Evolutionary conservation across 2,888 invertebrate species (phyloP).

Genomic region (Micropterix aruncella): DNA sequence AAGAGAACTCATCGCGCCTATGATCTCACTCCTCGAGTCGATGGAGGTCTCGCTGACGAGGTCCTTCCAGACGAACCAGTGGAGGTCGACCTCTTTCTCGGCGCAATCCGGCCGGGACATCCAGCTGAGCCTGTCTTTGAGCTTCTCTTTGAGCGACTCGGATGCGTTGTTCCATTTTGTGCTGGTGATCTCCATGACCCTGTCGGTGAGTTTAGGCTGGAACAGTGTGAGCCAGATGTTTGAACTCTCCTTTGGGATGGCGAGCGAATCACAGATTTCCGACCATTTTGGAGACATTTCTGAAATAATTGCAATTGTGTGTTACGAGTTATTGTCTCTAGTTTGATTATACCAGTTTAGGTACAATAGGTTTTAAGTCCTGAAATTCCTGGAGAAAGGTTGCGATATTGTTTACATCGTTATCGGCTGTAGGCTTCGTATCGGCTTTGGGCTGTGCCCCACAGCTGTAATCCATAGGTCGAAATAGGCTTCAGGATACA

Average conservation of each 20-base stretch:
- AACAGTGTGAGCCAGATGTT: constrained; percentile 63
- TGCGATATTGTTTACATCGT: too few species aligned
- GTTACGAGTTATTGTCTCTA: too few species aligned
- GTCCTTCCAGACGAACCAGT: constrained; percentile 64
- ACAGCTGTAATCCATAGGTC: too few species aligned
- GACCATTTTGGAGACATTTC: constrained; percentile 49
- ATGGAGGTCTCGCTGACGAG: constrained; percentile 37
- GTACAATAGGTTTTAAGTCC: too few species aligned
- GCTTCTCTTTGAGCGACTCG: constrained; percentile 22
- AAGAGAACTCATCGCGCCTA: constrained; percentile 31
- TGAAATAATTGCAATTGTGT: constrained; percentile 17
- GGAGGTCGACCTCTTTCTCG: constrained; percentile 46
- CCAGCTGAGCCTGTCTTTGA: constrained; percentile 17
- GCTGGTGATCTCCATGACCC: constrained; percentile 48
- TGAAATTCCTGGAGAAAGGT: too few species aligned
- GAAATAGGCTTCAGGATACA: too few species aligned
- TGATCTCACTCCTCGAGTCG: constrained; percentile 29
- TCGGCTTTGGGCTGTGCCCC: too few species aligned
- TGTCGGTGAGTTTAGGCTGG: constrained; percentile 55
- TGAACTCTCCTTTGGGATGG: constrained; percentile 28
- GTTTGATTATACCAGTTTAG: too few species aligned
- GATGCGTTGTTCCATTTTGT: constrained; percentile 27
- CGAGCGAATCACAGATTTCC: constrained; percentile 42
- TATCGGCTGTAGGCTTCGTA: too few species aligned
- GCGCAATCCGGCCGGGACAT: constrained; percentile 18